Conservation (phyloP, 2,888 invertebrate species). For the Smittia sp. region DNA sequence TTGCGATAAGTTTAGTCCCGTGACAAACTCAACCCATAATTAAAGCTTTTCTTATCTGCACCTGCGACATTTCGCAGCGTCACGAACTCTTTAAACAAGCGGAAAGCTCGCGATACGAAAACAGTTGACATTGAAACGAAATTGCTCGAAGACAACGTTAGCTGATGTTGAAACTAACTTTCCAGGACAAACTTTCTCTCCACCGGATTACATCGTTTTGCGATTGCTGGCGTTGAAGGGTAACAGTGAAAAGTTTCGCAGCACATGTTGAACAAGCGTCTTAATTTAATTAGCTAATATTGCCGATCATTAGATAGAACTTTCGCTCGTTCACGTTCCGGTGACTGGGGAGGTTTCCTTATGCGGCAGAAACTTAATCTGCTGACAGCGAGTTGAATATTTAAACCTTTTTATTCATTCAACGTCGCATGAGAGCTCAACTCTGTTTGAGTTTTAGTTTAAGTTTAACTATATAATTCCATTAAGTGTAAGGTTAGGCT, state of each 20-base stretch:
- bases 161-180: not conserved
- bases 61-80: not conserved
- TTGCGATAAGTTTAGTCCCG: not conserved
- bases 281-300: constrained; percentile 1
- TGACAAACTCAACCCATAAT: constrained; percentile 20
- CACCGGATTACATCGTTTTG: not conserved
- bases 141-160: not conserved
- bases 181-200: constrained; percentile 4
- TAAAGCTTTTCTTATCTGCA: constrained; percentile 17
- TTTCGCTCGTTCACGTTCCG: not conserved
- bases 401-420: constrained; percentile 29
- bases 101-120: not conserved
- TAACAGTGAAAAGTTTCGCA: not conserved
- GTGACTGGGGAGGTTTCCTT: not conserved
- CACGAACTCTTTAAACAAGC: not conserved
- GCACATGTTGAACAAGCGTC: constrained; percentile 17
- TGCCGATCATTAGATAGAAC: not conserved
- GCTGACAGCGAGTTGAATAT: constrained; percentile 15
- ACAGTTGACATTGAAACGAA: not conserved
- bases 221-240: not conserved
- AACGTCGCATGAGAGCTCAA: constrained; percentile 18
- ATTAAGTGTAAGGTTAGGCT: too few relatives aligned
- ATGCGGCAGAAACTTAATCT: not conserved
- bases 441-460: too few relatives aligned
- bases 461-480: too few relatives aligned